Evolutionary conservation across 2,888 invertebrate genomes (phyloP), one percentile per base, ranked within the genome.

Genomic region (Thymelicus sylvestris): DNA sequence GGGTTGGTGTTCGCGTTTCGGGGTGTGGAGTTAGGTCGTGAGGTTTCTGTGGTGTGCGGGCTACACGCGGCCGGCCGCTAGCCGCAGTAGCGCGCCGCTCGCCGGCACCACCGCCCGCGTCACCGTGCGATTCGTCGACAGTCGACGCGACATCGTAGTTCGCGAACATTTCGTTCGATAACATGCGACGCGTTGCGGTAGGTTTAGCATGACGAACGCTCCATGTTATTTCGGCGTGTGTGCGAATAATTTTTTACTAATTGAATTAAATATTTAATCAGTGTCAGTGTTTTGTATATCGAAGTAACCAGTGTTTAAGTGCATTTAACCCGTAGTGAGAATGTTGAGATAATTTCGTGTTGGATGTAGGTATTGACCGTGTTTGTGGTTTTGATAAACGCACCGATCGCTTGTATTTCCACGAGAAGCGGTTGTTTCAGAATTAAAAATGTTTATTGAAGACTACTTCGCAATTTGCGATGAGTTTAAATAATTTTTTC

Each of bases 51-150:
- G 77, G 74, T 78, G 82, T 75, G 79, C 79, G 83, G 79, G 84
- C 81, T 82, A 81, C 91, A 89, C 90, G 91, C 90, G 89, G 90
- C 84, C 87, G 85, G 85, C 83, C 83, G 86, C 86, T 84, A 83
- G 82, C 89, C 92, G 91, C 92, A 91, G 91, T 91, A 91, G 87
- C 89, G 89, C 87, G 92, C 88, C 90, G 91, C 81, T 83, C 83
- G 89, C 87, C 90, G 91, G 88, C 88, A 76, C 75, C 76, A 78
- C 72, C 81, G 84, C 86, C 75, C 88, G 92, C 82, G 84, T 85
- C 74, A 72, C 74, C 76, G 77, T 75, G 75, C 15, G 75, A 78
- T 73, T 57, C n/a, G 62, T 69, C 52, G 48, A 52, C 52, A 52
- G 3, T 19, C 50, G 19, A 15, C 55, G 62, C 47, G 48, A 44